Evolutionary conservation across 53 echinoderm and acorn worm species (phyloP), one percentile per base, ranked within the genome.

Genomic region (Holothuria scabra): DNA sequence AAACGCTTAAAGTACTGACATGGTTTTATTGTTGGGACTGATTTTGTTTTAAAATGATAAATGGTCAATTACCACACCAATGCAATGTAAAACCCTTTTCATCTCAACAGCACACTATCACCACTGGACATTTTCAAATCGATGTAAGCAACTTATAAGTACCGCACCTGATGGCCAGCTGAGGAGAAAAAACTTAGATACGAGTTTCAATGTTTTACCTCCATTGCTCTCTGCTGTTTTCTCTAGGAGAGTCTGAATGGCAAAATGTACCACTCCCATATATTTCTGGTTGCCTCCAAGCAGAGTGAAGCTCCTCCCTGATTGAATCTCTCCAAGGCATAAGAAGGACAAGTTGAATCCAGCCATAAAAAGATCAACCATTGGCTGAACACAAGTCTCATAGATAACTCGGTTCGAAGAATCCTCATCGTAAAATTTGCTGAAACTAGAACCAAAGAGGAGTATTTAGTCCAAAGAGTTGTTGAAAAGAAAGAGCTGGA

Each of bases 281-380:
- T 82, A 85, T 8, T 82, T 85, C 34, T 75, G 71, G 29, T 83
- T 88, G 67, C 94, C 97, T 8, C 97, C 97, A 16, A 89, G 33
- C 46, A 97, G 64, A 60, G 97, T 97, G 83, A 88, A 88, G 34
- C 92, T 92, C 84, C 93, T 97, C n/a, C 97, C 97, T 18, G 97
- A 92, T 11, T 85, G 76, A 22, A 81, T 90, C 67, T 92, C 90
- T 21, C 97, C 97, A 31, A 92, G 85, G 61, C 93, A 90, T 65
- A 97, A 79, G 33, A 97, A 64, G 69, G 92, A 74, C 59, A 92
- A 88, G 89, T 97, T 94, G 81, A 88, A 97, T 24, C 97, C 94
- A 24, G 88, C 82, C 66, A 90, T 56, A 26, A 94, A 55, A 13
- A 94, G 84, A 60, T 92, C 90, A 31, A 97, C 86, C 97, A 97